Evolutionary conservation across 2,888 invertebrate genomes (phyloP).

Genomic region (Sesia apiformis): DNA sequence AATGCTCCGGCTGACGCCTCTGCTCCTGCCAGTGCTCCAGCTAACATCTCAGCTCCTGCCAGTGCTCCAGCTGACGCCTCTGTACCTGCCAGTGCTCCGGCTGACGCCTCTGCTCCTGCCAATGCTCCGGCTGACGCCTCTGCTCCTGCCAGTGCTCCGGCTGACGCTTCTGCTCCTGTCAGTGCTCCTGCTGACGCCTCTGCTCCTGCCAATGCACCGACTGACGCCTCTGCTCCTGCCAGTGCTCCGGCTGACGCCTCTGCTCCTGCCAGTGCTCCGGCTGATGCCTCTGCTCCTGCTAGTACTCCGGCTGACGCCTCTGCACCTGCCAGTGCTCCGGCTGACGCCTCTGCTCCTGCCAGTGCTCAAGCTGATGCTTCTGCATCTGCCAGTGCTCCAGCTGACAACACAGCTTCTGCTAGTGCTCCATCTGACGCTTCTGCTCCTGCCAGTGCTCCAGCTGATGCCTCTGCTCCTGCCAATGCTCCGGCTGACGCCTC

Average conservation of each 20-base stretch:
- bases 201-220: not conserved
- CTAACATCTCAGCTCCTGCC: not conserved
- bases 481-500: not conserved
- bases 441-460: not conserved
- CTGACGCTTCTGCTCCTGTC: not conserved
- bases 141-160: not conserved
- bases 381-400: not conserved
- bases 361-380: not conserved
- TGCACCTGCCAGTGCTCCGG: not conserved
- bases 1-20: not conserved
- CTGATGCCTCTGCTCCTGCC: not conserved
- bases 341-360: too few species aligned
- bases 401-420: not conserved
- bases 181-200: not conserved
- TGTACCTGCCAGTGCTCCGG: not conserved
- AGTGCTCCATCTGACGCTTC: not conserved
- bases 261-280: not conserved
- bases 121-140: not conserved
- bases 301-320: not conserved
- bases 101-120: not conserved
- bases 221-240: not conserved
- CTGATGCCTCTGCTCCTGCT: not conserved
- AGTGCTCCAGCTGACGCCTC: too few species aligned
- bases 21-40: not conserved
- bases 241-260: not conserved